A percentile compares a stretch with the other conserved stretches of the same genome.
Conservation (phyloP, 2,888 invertebrate species). For the Lithophane leautieri region DNA sequence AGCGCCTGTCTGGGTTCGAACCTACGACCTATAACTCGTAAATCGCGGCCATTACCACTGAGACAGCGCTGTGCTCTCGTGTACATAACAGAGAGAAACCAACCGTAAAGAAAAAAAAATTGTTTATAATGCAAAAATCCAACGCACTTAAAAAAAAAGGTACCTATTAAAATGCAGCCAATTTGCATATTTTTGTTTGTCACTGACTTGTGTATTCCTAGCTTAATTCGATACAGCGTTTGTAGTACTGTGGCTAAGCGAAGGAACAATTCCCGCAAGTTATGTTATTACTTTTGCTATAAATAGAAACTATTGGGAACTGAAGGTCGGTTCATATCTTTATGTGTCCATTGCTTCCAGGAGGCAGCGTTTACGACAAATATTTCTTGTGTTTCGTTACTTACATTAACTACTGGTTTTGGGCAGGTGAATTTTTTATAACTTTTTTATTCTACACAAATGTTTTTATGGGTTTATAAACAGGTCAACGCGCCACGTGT, state of each 20-base stretch:
- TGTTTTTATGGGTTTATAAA: not conserved
- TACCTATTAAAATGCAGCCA: not conserved
- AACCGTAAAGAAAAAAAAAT: not conserved
- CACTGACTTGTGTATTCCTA: not conserved
- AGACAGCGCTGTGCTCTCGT: too few species aligned
- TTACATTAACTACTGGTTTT: constrained; percentile 22
- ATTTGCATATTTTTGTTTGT: not conserved
- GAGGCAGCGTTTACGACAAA: constrained; percentile 38
- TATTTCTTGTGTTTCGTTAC: constrained; percentile 28
- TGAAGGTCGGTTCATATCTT: constrained; percentile 41
- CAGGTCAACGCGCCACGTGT: not conserved
- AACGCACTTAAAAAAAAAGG: not conserved
- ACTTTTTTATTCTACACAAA: not conserved
- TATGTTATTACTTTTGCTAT: constrained; percentile 59
- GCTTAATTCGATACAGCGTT: constrained; percentile 56
- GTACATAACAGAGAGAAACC: too few species aligned
- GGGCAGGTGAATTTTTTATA: not conserved
- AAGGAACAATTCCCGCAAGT: constrained; percentile 56
- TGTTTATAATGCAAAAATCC: not conserved
- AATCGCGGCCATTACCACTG: too few species aligned
- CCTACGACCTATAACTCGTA: too few species aligned
- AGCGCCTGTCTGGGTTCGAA: too few species aligned
- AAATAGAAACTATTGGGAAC: constrained; percentile 47
- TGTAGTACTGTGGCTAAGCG: constrained; percentile 60
- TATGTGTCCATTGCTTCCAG: constrained; percentile 45